Conservation (phyloP, 2,888 invertebrate species). For the Nomada lathburiana region DNA sequence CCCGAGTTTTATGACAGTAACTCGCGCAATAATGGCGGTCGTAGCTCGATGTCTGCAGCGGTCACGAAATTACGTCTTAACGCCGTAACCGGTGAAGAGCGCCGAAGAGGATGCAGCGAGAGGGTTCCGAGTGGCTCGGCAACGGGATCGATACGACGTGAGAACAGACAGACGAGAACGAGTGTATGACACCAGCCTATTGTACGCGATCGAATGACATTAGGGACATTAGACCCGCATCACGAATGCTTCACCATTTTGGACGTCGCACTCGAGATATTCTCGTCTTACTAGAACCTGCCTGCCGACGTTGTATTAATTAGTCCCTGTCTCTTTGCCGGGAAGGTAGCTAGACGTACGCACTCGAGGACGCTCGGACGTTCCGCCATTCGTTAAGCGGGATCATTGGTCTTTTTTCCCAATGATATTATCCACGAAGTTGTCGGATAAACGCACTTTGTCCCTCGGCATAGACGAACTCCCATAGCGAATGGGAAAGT, state of each 20-base stretch:
- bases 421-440: not conserved
- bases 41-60: conserved; percentile 48
- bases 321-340: conserved; percentile 51
- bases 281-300: conserved; percentile 35
- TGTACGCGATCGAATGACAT: conserved; percentile 75
- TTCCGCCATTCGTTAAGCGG: conserved; percentile 25
- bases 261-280: conserved; percentile 43
- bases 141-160: conserved; percentile 69
- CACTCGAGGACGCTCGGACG: conserved; percentile 26
- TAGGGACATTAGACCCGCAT: conserved; percentile 78
- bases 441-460: not conserved
- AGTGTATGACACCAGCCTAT: conserved; percentile 67
- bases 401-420: conserved; percentile 11
- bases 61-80: conserved; percentile 55
- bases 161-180: conserved; percentile 61
- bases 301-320: conserved; percentile 39
- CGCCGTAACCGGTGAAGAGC: conserved; percentile 19
- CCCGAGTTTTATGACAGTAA: conserved; percentile 74
- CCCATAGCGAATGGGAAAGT: conserved; percentile 1
- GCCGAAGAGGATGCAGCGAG: conserved; percentile 44
- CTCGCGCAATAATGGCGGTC: conserved; percentile 68
- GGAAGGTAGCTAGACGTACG: conserved; percentile 6
- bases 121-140: conserved; percentile 17
- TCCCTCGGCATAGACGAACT: not conserved
- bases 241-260: conserved; percentile 74